Evolutionary conservation across 2,113 vertebrate species (phyloP), one percentile per base, ranked within the genome.

Genomic region (Ellobius talpinus): DNA sequence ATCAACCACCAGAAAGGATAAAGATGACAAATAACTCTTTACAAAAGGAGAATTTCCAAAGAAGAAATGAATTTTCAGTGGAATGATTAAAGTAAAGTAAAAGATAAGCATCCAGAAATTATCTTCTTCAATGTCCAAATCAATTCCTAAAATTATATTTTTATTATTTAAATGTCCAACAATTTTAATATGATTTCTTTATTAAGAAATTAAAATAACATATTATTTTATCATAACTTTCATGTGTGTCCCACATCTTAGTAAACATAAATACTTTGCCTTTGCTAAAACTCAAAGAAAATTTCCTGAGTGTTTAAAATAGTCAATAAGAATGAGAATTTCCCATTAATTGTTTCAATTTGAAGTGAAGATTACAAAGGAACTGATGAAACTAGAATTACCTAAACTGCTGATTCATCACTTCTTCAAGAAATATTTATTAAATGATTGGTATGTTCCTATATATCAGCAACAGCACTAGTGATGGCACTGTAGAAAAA

Each of bases 241-340:
- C 58, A 86, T 77, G 29, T 61, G 5, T 78, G 70, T 14, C 36
- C 24, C 74, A 14, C 58, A 84, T 93, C 7, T 65, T 91, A 93
- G 81, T 93, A 94, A 93, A 86, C 23, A 36, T 81, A 73, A 72
- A 87, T 42, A 2, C 21, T 68, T 87, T 61, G n/a, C 89, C 87
- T 84, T 17, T 68, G 45, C 68, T 74, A 86, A 42, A 31, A 65
- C 14, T 90, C 50, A 87, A 87, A 87, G 36, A 42, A 94, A 26
- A 94, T 81, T 91, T 90, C 19, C 87, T 91, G 70, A 82, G 45
- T 93, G 33, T 82, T 13, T 86, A 45, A 95, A 94, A 94, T 21
- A 58, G 4, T 89, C 50, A 88, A 21, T 47, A 63, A 76, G 4
- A 76, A 45, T 76, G 73, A 45, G 81, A 84, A n/a, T 29, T n/a